Conservation (phyloP, 2,113 vertebrate genomes). For the Rhea pennata region DNA sequence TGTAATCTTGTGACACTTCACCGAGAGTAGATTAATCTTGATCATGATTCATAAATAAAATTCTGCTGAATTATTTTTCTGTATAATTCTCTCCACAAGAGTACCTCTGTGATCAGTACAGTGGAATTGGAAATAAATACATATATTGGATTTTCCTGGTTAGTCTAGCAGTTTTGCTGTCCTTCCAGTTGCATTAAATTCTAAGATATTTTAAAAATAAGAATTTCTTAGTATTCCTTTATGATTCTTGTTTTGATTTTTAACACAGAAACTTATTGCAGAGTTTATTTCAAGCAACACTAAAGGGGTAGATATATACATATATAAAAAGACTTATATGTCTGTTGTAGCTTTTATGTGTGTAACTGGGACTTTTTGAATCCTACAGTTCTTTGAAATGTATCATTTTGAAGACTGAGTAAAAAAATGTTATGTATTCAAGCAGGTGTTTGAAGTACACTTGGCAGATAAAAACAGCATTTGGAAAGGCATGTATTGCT, state of each 20-base stretch:
- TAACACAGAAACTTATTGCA: not conserved
- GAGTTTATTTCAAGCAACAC: no score
- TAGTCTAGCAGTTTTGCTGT: not conserved
- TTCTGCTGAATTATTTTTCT: not conserved
- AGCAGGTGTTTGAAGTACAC: not conserved
- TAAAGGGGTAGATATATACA: not conserved
- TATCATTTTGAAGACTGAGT: not conserved
- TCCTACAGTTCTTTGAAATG: not conserved
- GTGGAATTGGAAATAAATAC: not conserved
- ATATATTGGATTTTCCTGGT: not conserved
- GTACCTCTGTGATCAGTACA: not conserved
- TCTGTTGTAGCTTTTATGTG: not conserved
- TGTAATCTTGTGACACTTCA: not conserved
- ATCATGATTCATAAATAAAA: not conserved
- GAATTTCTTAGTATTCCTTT: not conserved
- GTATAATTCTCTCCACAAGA: not conserved
- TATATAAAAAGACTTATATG: not conserved
- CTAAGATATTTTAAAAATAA: not conserved
- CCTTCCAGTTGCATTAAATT: not conserved
- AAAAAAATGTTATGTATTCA: not conserved
- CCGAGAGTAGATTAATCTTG: not conserved
- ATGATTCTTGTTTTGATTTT: not conserved
- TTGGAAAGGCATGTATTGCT: not conserved
- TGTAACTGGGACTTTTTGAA: not conserved
- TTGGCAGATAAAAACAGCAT: constrained; percentile 29